Evolutionary conservation across 2,797 vertebrate species (phyloP), one percentile per base, ranked within the genome.

Genomic region (Pteronotus mesoamericanus): DNA sequence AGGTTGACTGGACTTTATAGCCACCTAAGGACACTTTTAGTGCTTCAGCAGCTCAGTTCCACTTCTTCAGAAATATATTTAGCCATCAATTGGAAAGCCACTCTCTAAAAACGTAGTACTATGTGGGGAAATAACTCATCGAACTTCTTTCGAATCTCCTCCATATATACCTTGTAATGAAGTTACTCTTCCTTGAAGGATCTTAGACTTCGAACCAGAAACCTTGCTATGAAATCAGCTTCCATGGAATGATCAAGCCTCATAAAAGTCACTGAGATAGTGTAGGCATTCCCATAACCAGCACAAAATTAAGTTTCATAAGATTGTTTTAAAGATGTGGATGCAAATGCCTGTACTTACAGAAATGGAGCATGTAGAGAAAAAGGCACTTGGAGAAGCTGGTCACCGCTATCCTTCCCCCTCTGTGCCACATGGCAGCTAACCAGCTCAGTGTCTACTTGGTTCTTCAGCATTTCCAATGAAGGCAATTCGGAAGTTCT

Each of bases 151-250:
- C 51, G 75, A 1, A 84, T 89, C 55, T 92, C 78, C 94, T 87
- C 90, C 24, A 3, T 90, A 42, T 75, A 64, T 86, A 55, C 83
- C 69, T 75, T 39, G 10, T 89, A 86, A 96, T 92, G 74, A 96
- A 89, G 66, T 86, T 94, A 96, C 94, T 96, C 96, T 97, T 94
- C 96, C 96, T 95, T 95, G 95, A 97, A 97, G 72, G 69, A 80
- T 79, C 75, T 92, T 74, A 94, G 78, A 61, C 83, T 89, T 86
- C 71, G 61, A 4, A 80, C n/a, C 16, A 55, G 88, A 96, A 57
- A 83, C 82, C 48, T 61, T 66, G 69, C 94, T 94, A 55, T 44
- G 46, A 94, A 96, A 91, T 93, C 72, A 72, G 46, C 90, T 66
- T 86, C 94, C 44, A 7, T 11, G 39, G 71, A 96, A 94, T 77